A percentile compares a stretch with the other conserved stretches of the same genome.
phyloP scores from a whole-genome alignment of 1,140 invertebrate species.

The Coboldia fuscipes region DNA sequence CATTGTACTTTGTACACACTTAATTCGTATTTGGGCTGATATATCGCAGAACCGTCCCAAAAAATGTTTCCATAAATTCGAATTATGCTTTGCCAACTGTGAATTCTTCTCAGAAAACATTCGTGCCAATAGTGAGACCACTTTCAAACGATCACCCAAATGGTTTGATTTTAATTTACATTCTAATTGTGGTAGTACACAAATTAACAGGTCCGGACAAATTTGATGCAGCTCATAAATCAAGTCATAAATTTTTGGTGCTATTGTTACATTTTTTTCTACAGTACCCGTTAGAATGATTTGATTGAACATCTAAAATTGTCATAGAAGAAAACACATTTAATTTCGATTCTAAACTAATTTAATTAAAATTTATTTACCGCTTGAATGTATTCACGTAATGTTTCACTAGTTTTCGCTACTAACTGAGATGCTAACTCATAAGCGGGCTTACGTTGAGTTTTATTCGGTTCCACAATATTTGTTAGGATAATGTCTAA shows the following conservation, averaged over 20 bases:
- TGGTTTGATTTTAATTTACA: constrained; percentile 78
- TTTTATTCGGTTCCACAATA: constrained; percentile 89
- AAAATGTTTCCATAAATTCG: constrained; percentile 68
- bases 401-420: constrained; percentile 70
- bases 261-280: constrained; percentile 58
- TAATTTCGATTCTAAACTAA: constrained; percentile 1
- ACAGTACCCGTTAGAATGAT: constrained; percentile 80
- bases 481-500: constrained; percentile 87
- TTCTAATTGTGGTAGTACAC: constrained; percentile 84
- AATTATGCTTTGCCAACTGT: constrained; percentile 66
- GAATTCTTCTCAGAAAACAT: constrained; percentile 96
- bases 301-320: constrained; percentile 79
- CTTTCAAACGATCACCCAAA: constrained; percentile 61
- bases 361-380: constrained; percentile 29
- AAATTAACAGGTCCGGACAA: constrained; percentile 65
- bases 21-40: constrained; percentile 71
- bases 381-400: constrained; percentile 85
- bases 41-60: constrained; percentile 92
- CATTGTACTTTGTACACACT: constrained; percentile 95
- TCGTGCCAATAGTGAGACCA: constrained; percentile 74
- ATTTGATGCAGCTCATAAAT: constrained; percentile 94
- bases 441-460: constrained; percentile 76
- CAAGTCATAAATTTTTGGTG: constrained; percentile 77
- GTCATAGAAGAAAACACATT: constrained; percentile 8
- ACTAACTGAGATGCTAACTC: constrained; percentile 78